Base-by-base conservation (phyloP, 2,113 vertebrate genomes). In the Apeltes quadracus region DNA sequence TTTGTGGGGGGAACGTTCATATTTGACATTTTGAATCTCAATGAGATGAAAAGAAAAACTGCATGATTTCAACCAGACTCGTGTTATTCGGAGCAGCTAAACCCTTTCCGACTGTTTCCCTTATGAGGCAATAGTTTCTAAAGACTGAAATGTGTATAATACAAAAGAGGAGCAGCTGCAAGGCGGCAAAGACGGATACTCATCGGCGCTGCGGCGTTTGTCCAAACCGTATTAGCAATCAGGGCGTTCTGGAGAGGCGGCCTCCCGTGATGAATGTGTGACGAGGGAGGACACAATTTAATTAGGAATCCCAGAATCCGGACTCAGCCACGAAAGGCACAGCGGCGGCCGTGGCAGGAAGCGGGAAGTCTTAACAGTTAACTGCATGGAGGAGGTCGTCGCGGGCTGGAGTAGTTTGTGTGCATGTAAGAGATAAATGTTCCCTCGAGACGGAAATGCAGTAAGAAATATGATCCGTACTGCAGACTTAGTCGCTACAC, bases 231-330 rank as follows among this genome's bases (percentile, higher is more conserved):
- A 63, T 70, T 38, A 64, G 83, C 76, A 85, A 89, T 88, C 88
- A 87, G 85, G 79, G 87, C 80, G 82, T 76, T 62, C 15, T 58
- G 61, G 36, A 68, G 75, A 70, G 68, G 25, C 76, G 75, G 76
- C 66, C 29, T 69, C 2, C 62, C 58, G 1, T 55, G 81, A 87
- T 88, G 85, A 91, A 86, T 86, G 82, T 80, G n/a, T n/a, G n/a
- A 59, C 65, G 66, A 79, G 79, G 59, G 72, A 63, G 74, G 50
- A 67, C 55, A 44, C 51, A 70, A 27, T 88, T 79, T 83, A 81
- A 87, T 87, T 83, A 78, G 70, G 44, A 89, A 77, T 82, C 69
- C 73, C 29, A 84, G 76, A 76, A 66, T 70, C 61, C 69, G 61
- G 83, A 74, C 69, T 56, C 61, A 79, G 32, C 54, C 73, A 23